Percentiles rank a stretch among this genome's conserved stretches.
Conservation (phyloP, 1,140 invertebrate species). For the Bombus terrestris region DNA sequence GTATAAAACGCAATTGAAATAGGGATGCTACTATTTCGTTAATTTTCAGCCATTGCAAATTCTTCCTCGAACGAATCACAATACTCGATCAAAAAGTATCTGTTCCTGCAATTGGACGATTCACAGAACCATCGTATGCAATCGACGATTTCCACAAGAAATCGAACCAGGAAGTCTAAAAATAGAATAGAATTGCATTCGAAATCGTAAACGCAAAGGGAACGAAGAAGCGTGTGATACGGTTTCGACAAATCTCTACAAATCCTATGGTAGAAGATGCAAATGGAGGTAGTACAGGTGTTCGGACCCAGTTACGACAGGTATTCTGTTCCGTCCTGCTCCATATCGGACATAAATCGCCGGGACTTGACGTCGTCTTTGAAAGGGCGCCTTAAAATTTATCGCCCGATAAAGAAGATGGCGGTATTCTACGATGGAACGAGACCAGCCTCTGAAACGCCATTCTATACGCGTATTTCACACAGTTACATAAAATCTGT, state of each 20-base stretch:
- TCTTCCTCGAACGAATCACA: not conserved
- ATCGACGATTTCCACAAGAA: too few relatives aligned
- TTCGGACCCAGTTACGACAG: constrained; percentile 5
- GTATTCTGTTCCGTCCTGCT: constrained; percentile 5
- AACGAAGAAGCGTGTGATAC: not conserved
- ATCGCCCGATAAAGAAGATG: constrained; percentile 34
- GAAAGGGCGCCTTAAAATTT: constrained; percentile 31
- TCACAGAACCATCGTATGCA: too few relatives aligned
- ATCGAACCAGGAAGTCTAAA: not conserved
- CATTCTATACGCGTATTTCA: not conserved
- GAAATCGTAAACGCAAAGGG: too few relatives aligned
- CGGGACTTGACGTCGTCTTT: not conserved
- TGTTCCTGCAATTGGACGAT: not conserved
- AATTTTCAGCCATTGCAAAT: not conserved
- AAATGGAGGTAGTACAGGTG: constrained; percentile 7
- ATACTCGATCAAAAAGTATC: not conserved
- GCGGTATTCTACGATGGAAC: not conserved
- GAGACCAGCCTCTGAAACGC: not conserved
- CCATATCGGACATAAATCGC: constrained; percentile 25
- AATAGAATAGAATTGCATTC: not conserved
- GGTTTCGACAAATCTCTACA: constrained; percentile 18
- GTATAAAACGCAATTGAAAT: not conserved
- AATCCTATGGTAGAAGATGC: not conserved
- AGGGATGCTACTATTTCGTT: not conserved
- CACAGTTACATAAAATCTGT: constrained; percentile 24